Base-by-base conservation (phyloP, 2,888 invertebrate species). In the Diadegma fenestrale region DNA sequence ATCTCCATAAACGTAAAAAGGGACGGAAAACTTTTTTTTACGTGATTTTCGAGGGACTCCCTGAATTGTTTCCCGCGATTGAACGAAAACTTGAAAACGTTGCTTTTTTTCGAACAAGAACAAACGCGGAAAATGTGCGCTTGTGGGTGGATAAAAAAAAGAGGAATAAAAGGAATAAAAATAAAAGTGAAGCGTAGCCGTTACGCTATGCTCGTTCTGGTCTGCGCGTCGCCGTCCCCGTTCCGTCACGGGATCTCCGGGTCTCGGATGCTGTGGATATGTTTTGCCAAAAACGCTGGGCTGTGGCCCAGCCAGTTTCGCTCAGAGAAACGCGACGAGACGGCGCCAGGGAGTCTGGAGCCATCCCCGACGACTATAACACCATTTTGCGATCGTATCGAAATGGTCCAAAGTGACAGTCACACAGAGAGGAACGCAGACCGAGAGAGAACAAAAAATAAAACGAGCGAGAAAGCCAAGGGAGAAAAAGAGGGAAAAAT, bases 281-380 rank as follows among this genome's bases (percentile, higher is more conserved):
- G 91, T 92, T 92, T 92, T 93, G 92, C 92, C 93, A 92, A 93
- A 88, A 92, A 91, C 33, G 91, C 91, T 89, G 71, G 33, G 54
- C 54, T 68, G 71, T 61, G 77, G 78, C 75, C 58, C 69, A 17
- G 61, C 48, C 61, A 37, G 81, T 63, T 75, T 77, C 26, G 66
- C 61, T 48, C 71, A 73, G 84, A 89, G 90, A 88, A 88, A 72
- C 89, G 89, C 91, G 92, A 88, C 92, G 91, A 90, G 93, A 92
- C 93, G 93, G 92, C 92, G 93, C 93, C 92, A 92, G 90, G 91
- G 90, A 89, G 92, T 92, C 93, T 93, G 93, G 93, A 92, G 93
- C 93, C 93, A 89, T 90, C 90, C 86, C 90, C 86, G 84, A 87
- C 78, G 51, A 82, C 79, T 73, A 80, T 80, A 61, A 79, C 71